Conservation (phyloP, 1,140 invertebrate species). For the Lithobius niger region DNA sequence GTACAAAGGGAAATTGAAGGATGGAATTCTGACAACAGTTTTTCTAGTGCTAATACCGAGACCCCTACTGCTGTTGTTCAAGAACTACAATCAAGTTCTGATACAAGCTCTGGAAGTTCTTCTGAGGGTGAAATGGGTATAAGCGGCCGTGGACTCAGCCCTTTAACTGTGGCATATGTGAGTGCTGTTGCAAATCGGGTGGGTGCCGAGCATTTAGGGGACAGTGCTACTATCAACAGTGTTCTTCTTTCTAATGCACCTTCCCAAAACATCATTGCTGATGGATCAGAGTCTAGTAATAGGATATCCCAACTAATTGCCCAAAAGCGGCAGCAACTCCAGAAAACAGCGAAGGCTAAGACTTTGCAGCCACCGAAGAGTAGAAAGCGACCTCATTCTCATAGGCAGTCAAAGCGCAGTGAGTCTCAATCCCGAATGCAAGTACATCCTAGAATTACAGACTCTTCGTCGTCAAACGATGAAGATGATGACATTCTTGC, state of each 20-base stretch:
- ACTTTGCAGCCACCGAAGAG: background rate
- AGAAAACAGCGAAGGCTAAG: background rate
- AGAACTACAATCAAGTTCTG: constrained; percentile 5
- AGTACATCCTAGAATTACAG: too few relatives aligned
- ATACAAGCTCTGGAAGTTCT: constrained; percentile 15
- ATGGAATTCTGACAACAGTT: constrained; percentile 21
- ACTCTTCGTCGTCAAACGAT: too few relatives aligned
- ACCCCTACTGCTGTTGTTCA: constrained; percentile 4
- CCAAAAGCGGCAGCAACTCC: constrained; percentile 20
- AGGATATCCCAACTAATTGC: constrained; percentile 28
- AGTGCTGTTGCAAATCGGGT: constrained; percentile 4
- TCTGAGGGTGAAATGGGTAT: constrained; percentile 9
- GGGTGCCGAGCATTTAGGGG: background rate
- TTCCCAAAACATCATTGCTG: too few relatives aligned
- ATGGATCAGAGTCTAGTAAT: constrained; percentile 5
- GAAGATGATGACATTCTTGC: too few relatives aligned
- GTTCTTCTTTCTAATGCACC: too few relatives aligned
- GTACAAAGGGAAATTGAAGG: constrained; percentile 78
- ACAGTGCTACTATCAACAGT: background rate
- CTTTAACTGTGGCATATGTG: constrained; percentile 8
- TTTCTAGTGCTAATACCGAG: constrained; percentile 12
- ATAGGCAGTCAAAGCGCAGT: too few relatives aligned
- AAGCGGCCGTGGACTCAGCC: background rate
- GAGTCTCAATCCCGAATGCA: too few relatives aligned
- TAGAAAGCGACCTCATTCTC: too few relatives aligned